phyloP scores from a whole-genome alignment of 2,888 invertebrate species.

The Globia sparganii region DNA sequence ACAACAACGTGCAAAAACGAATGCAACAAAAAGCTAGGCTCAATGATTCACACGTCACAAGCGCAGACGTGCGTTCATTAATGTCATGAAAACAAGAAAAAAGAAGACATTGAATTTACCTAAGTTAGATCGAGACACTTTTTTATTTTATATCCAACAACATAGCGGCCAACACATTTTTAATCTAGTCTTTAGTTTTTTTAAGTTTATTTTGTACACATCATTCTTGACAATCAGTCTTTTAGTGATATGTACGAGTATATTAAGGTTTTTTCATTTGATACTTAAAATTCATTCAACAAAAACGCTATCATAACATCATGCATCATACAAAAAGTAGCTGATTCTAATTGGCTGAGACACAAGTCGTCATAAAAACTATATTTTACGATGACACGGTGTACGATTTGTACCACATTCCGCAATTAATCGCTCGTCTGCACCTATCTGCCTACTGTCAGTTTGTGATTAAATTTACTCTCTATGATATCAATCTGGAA shows the following conservation, averaged over 20 bases:
- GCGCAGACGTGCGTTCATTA: slow-evolving; percentile 28
- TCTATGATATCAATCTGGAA: slow-evolving; percentile 58
- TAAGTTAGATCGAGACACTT: not conserved
- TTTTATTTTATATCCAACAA: not conserved
- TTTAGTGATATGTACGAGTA: too few species aligned
- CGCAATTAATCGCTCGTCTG: slow-evolving; percentile 45
- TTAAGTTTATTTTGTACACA: not conserved
- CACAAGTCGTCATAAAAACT: slow-evolving; percentile 2
- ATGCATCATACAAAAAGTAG: not conserved
- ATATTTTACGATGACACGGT: slow-evolving; percentile 25
- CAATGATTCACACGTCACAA: slow-evolving; percentile 42
- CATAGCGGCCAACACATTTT: not conserved
- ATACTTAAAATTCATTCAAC: not conserved
- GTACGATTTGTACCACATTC: slow-evolving; percentile 18
- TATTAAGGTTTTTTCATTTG: not conserved
- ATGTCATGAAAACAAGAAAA: slow-evolving; percentile 5
- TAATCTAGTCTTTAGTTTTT: not conserved
- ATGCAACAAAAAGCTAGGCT: slow-evolving; percentile 35
- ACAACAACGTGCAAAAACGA: slow-evolving; percentile 50
- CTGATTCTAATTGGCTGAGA: not conserved
- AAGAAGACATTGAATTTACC: not conserved
- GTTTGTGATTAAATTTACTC: slow-evolving; percentile 45
- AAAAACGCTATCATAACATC: not conserved
- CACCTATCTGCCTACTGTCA: slow-evolving; percentile 30
- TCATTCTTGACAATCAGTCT: not conserved